Evolutionary conservation across 2,888 invertebrate genomes (phyloP).

Genomic region (Trichopoda pennipes): DNA sequence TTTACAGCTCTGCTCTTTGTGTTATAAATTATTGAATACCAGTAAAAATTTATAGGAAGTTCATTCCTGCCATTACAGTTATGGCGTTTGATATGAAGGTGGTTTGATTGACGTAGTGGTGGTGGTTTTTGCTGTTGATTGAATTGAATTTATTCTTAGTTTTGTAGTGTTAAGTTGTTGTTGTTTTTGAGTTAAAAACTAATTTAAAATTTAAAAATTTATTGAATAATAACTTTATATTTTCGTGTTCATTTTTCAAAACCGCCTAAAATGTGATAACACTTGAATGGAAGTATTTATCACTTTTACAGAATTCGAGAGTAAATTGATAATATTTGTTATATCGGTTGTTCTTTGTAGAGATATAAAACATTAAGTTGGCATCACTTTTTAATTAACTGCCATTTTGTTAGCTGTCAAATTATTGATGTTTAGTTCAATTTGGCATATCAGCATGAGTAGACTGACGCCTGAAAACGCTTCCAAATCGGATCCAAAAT

Average conservation of each 20-base stretch:
- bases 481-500: too few species aligned
- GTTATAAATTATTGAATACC: conserved; percentile 72
- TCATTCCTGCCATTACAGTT: conserved; percentile 72
- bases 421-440: too few species aligned
- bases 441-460: too few species aligned
- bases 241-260: conserved; percentile 16
- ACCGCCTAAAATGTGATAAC: conserved; percentile 38
- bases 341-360: too few species aligned
- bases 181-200: conserved; percentile 22
- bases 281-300: conserved; percentile 32
- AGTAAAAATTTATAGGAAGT: conserved; percentile 74
- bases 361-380: too few species aligned
- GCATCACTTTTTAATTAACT: too few species aligned
- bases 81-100: conserved; percentile 70
- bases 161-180: neutral
- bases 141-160: conserved; percentile 37
- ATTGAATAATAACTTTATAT: conserved; percentile 47
- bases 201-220: conserved; percentile 27
- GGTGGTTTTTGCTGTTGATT: conserved; percentile 22
- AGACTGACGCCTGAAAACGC: too few species aligned
- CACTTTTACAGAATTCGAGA: too few species aligned
- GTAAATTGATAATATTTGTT: too few species aligned
- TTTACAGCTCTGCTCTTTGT: too few species aligned
- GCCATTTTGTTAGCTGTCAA: too few species aligned
- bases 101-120: conserved; percentile 17